Evolutionary conservation across 2,888 invertebrate species (phyloP).

Genomic region (Eulithis prunata): DNA sequence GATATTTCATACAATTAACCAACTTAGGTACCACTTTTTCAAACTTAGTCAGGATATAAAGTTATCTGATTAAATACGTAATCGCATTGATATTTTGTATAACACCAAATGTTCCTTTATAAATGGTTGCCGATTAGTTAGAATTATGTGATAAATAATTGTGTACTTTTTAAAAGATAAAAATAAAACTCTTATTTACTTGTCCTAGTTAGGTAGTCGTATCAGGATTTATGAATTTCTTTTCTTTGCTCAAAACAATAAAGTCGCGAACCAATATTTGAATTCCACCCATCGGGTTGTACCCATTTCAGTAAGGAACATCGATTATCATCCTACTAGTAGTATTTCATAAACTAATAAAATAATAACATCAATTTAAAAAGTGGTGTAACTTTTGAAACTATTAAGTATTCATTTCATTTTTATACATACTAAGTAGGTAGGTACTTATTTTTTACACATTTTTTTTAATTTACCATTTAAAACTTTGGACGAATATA

Average conservation of each 20-base stretch:
- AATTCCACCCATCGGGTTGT: too few relatives aligned
- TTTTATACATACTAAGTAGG: too few relatives aligned
- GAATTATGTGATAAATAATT: constrained; percentile 9
- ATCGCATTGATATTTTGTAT: constrained; percentile 22
- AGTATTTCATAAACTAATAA: too few relatives aligned
- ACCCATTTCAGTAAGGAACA: too few relatives aligned
- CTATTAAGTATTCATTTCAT: too few relatives aligned
- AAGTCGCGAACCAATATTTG: too few relatives aligned
- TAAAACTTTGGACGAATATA: too few relatives aligned
- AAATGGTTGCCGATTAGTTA: constrained; percentile 8
- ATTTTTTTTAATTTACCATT: too few relatives aligned
- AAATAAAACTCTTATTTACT: background rate
- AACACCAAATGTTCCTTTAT: constrained; percentile 30
- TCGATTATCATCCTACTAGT: too few relatives aligned
- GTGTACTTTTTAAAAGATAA: background rate
- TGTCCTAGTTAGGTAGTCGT: background rate
- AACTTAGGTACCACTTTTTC: background rate
- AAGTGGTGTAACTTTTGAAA: too few relatives aligned
- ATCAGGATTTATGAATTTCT: background rate
- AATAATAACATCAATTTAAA: too few relatives aligned
- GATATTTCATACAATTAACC: background rate
- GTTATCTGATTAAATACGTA: background rate
- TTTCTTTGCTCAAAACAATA: background rate
- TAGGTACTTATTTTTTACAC: too few relatives aligned
- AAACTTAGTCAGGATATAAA: background rate